phyloP scores from a whole-genome alignment of 2,888 invertebrate genomes.

The Callimorpha dominula region DNA sequence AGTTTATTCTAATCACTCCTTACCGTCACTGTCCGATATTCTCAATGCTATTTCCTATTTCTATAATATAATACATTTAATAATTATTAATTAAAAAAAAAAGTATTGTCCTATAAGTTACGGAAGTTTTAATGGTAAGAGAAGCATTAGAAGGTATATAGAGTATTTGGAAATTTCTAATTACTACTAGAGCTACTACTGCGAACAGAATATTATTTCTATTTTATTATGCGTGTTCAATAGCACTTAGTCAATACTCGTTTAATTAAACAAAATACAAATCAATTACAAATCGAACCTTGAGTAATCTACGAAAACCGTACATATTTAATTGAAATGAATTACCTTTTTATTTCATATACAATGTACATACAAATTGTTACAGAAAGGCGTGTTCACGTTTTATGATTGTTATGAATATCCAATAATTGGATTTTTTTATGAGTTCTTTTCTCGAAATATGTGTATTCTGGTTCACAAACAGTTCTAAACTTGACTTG shows the following conservation, averaged over 20 bases:
- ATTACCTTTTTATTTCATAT: background rate
- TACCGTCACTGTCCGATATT: background rate
- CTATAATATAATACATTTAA: background rate
- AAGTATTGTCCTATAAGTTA: background rate
- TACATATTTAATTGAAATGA: background rate
- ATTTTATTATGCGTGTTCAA: background rate
- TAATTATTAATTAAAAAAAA: background rate
- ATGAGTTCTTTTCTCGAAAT: background rate
- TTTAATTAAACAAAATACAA: background rate
- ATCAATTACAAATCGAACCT: conserved; percentile 14
- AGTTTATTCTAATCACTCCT: background rate
- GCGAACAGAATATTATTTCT: too few species aligned
- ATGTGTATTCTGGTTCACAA: too few species aligned
- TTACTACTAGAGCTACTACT: too few species aligned
- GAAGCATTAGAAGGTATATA: background rate
- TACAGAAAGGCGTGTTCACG: background rate
- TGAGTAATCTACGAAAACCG: background rate
- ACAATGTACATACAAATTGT: background rate
- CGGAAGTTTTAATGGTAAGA: background rate
- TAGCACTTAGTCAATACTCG: background rate
- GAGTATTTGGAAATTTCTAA: too few species aligned
- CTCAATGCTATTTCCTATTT: background rate
- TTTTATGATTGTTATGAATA: background rate
- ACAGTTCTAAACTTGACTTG: too few species aligned
- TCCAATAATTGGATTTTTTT: background rate